Evolutionary conservation across 2,113 vertebrate species (phyloP).

Genomic region (Chamaetylas fuelleborni): DNA sequence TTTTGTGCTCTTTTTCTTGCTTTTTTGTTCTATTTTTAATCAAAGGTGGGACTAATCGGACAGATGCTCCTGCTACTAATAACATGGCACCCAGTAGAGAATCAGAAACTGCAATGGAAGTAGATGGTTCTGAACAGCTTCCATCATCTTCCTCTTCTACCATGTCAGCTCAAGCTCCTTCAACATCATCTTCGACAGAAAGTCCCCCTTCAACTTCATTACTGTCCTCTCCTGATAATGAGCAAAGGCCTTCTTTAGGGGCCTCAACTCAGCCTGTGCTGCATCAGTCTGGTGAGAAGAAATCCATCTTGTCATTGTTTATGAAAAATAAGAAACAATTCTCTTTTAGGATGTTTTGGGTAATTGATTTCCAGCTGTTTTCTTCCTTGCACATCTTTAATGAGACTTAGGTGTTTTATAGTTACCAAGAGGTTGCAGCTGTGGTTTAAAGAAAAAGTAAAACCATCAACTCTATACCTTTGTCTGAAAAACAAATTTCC

Average conservation of each 20-base stretch:
- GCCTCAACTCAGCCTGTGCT: slow-evolving; percentile 65
- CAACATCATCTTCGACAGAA: slow-evolving; percentile 78
- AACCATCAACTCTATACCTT: not conserved
- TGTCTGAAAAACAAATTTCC: not conserved
- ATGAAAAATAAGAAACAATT: not conserved
- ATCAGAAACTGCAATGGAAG: slow-evolving; percentile 75
- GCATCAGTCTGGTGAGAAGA: slow-evolving; percentile 77
- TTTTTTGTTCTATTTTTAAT: not conserved
- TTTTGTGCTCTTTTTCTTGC: slow-evolving; percentile 21
- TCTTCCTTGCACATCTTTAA: not conserved
- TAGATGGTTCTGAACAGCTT: slow-evolving; percentile 73
- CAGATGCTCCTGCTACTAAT: slow-evolving; percentile 69
- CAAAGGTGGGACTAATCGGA: slow-evolving; percentile 73
- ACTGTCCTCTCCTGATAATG: slow-evolving; percentile 80
- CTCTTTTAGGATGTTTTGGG: not conserved
- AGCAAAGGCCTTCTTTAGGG: slow-evolving; percentile 74
- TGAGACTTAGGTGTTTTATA: not conserved
- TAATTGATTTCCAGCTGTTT: not conserved
- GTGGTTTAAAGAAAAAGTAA: not conserved
- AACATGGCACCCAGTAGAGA: slow-evolving; percentile 55
- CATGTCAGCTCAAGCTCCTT: slow-evolving; percentile 77
- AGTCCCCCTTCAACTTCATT: slow-evolving; percentile 78
- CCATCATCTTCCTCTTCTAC: slow-evolving; percentile 77
- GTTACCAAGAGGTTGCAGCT: not conserved
- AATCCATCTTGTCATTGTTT: slow-evolving; percentile 29